These are phyloP conservation scores for Caenorhabditis zanzibari DNA, from an alignment of 2,888 invertebrate genomes.

Conservation along the genomic window DNA sequence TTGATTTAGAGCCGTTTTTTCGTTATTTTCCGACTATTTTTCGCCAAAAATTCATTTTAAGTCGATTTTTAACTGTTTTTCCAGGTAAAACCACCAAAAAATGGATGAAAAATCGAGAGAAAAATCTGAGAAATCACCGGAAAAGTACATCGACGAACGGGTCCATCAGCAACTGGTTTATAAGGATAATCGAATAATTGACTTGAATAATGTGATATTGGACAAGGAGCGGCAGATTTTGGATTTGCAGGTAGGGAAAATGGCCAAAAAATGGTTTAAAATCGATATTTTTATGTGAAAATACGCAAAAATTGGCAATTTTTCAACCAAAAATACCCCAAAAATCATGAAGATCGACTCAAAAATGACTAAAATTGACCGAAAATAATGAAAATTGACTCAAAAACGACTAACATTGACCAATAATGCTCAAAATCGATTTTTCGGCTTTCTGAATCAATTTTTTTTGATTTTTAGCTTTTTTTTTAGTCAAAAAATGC, in stretches of 20 bases:
- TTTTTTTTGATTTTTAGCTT: not conserved
- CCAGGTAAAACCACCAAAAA: not conserved
- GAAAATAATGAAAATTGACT: too few species aligned
- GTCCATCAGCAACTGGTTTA: slow-evolving; percentile 75
- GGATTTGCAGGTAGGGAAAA: slow-evolving; percentile 87
- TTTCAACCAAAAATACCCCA: not conserved
- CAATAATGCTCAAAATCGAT: too few species aligned
- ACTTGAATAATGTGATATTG: slow-evolving; percentile 88
- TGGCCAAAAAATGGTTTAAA: not conserved
- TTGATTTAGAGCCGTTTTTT: too few species aligned
- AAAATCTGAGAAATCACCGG: slow-evolving; percentile 25
- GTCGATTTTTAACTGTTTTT: not conserved
- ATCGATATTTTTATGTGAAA: too few species aligned
- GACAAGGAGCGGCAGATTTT: slow-evolving; percentile 89
- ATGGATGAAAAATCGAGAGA: slow-evolving; percentile 8
- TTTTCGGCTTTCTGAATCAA: too few species aligned
- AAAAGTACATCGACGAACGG: slow-evolving; percentile 62
- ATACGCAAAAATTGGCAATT: not conserved
- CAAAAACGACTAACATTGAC: too few species aligned
- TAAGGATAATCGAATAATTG: slow-evolving; percentile 87
- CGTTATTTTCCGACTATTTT: slow-evolving; percentile 16
- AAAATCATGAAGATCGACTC: too few species aligned
- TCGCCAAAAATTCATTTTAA: not conserved
- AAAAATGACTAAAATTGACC: too few species aligned
- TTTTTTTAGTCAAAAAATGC: not conserved